A percentile compares a stretch with the other conserved stretches of the same genome.
Conservation (phyloP, 2,797 vertebrate genomes). For the Cyprinodon diabolis region DNA sequence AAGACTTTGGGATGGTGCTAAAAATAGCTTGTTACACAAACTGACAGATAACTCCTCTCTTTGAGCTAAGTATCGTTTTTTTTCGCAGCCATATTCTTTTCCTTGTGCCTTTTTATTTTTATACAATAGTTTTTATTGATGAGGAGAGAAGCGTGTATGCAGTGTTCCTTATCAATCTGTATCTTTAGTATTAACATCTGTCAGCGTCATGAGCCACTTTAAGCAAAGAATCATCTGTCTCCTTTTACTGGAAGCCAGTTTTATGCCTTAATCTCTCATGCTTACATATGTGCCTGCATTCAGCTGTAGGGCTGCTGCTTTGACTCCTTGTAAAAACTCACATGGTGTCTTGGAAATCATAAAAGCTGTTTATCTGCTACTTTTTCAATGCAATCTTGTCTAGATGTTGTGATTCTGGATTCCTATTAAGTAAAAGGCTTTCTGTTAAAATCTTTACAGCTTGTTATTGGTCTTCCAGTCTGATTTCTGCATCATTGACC, state of each 20-base stretch:
- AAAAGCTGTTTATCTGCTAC: background rate
- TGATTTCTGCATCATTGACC: background rate
- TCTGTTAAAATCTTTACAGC: background rate
- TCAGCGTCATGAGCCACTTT: background rate
- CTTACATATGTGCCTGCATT: background rate
- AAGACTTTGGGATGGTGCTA: background rate
- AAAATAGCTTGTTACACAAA: background rate
- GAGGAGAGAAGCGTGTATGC: background rate
- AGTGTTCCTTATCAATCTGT: background rate
- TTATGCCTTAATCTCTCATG: background rate
- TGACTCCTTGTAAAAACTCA: background rate
- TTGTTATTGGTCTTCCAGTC: background rate
- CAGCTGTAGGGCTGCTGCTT: background rate
- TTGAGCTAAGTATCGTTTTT: background rate
- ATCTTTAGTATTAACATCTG: background rate
- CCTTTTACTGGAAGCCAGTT: background rate
- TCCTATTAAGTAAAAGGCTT: background rate
- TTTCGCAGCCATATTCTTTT: background rate
- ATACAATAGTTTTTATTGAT: background rate
- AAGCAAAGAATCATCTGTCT: background rate
- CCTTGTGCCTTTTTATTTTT: background rate
- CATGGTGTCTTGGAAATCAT: background rate
- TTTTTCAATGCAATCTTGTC: background rate
- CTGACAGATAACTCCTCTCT: background rate
- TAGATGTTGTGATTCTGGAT: background rate